Evolutionary conservation across 2,113 vertebrate genomes (phyloP).

Genomic region (Apodemus sylvaticus): DNA sequence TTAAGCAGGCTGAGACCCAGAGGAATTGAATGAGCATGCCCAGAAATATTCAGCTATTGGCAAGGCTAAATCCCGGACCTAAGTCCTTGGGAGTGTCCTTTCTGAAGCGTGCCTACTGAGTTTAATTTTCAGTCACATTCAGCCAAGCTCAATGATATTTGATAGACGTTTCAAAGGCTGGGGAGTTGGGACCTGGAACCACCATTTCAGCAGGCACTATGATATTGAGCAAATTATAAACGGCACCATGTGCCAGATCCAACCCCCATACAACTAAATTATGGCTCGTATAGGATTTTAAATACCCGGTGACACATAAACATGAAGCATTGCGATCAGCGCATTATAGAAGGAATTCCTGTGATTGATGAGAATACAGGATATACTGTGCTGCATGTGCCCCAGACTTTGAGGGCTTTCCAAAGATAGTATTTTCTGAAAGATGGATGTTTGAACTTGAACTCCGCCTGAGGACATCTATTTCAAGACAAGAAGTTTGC

Average conservation of each 20-base stretch:
- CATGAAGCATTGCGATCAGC: slow-evolving; percentile 22
- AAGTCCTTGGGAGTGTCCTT: slow-evolving; percentile 27
- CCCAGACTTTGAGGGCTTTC: slow-evolving; percentile 43
- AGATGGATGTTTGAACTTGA: slow-evolving; percentile 60
- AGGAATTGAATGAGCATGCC: slow-evolving; percentile 33
- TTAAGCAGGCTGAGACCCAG: neutral
- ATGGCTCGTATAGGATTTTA: slow-evolving; percentile 38
- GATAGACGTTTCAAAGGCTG: slow-evolving; percentile 50
- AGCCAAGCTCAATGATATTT: neutral
- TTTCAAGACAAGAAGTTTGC: slow-evolving; percentile 64
- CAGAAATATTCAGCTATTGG: neutral
- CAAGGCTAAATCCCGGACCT: neutral
- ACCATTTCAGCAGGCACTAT: neutral
- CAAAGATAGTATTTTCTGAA: slow-evolving; percentile 60
- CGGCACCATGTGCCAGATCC: slow-evolving; percentile 25
- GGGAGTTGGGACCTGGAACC: neutral
- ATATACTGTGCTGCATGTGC: neutral
- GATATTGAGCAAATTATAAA: slow-evolving; percentile 40
- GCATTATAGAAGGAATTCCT: slow-evolving; percentile 12
- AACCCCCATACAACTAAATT: neutral
- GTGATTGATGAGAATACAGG: slow-evolving; percentile 38
- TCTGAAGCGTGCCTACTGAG: neutral
- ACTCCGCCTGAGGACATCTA: neutral
- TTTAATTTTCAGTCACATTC: slow-evolving; percentile 47
- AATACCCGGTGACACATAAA: slow-evolving; percentile 61